phyloP scores from a whole-genome alignment of 2,113 vertebrate genomes.

The Rhodinocichla rosea region DNA sequence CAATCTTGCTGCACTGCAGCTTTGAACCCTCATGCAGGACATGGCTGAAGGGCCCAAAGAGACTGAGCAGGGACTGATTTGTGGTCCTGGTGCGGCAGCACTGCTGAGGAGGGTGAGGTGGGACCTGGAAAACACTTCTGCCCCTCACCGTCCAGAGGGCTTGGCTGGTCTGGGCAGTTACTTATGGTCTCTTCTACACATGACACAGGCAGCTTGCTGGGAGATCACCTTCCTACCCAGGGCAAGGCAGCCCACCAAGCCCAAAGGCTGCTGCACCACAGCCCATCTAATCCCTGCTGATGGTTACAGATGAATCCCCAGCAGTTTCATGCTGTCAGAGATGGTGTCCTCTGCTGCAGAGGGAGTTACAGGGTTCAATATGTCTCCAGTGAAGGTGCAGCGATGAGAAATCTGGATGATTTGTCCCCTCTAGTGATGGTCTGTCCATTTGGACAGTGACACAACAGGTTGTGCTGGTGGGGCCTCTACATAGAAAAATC shows the following conservation, averaged over 20 bases:
- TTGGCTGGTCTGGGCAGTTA: neutral
- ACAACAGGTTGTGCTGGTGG: neutral
- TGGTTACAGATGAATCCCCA: neutral
- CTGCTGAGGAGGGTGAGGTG: neutral
- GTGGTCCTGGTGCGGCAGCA: neutral
- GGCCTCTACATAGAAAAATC: neutral
- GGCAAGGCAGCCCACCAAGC: neutral
- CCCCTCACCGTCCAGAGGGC: rapidly evolving
- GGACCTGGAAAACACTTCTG: neutral
- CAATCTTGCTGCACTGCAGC: neutral
- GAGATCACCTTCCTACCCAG: neutral
- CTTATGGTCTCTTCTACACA: neutral
- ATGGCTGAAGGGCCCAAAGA: neutral
- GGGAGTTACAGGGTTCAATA: neutral
- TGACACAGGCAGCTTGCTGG: neutral
- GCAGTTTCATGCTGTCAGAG: neutral
- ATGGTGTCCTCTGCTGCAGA: neutral
- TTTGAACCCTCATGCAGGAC: neutral
- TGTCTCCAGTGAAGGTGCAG: neutral
- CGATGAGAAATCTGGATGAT: neutral
- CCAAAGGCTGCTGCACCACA: neutral
- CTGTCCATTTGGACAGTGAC: neutral
- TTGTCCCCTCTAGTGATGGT: neutral
- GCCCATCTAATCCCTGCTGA: neutral
- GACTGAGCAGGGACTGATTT: neutral